Base-by-base conservation (phyloP, 2,113 vertebrate genomes). In the Passer domesticus region DNA sequence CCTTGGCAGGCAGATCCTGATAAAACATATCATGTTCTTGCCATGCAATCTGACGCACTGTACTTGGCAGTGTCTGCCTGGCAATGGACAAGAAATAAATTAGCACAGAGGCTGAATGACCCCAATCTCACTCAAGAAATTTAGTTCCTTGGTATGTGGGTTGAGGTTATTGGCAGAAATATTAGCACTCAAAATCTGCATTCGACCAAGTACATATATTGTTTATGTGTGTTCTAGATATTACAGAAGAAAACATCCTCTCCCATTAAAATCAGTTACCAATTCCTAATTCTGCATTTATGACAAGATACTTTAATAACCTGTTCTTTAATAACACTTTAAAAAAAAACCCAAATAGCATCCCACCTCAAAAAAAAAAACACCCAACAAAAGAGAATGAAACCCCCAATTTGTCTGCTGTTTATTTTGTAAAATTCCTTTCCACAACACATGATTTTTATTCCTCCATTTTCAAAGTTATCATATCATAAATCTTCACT, bases 51-150 rank as follows among this genome's bases (percentile, higher is more conserved):
- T 95, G 89, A 95, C 1, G 0, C 58, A 50, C 31, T 76, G 62
- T 39, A 60, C 67, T 86, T 94, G 77, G 87, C 94, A 89, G 44
- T 9, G 3, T 77, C 55, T 72, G 77, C 59, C 64, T 79, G 68
- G 80, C 90, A 95, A 75, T 55, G 68, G 70, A 91, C 69, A 87
- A 90, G 80, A 87, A 93, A 87, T 86, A 96, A 96, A 92, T 92
- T 68, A 96, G 63, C 33, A 7, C 50, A 84, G 76, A 87, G 59
- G 47, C 52, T 82, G 83, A 83, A 84, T 58, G 67, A 95, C 92
- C 81, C 44, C 66, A 68, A 58, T 90, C 53, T 82, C 46, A 60
- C 33, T 87, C 58, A 80, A 87, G n/a, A 91, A 85, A 82, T 84
- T 63, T 52, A 79, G n/a, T 85, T 90, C 55, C 53, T 77, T 89